Percentiles rank a stretch among this genome's conserved stretches.
Evolutionary conservation across 2,113 vertebrate genomes (phyloP).

Genomic region (Edolisoma coerulescens): DNA sequence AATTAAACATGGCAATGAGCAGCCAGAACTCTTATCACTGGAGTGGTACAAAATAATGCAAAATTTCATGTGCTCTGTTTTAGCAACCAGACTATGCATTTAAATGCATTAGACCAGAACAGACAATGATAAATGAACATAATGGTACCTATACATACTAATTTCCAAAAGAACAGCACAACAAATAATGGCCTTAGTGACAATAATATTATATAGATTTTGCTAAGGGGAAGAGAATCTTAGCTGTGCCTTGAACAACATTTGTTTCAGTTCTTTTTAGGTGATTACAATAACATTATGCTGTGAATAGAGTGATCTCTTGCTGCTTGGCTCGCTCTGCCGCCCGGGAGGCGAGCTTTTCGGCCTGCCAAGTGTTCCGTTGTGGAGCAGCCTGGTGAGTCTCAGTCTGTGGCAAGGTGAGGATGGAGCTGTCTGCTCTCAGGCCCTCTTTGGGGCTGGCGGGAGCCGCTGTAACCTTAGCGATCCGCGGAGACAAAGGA

Average conservation of each 20-base stretch:
- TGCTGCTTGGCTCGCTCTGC: no score
- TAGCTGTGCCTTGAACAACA: constrained; percentile 14
- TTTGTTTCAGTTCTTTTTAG: constrained; percentile 10
- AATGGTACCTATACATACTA: neutral
- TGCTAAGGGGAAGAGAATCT: neutral
- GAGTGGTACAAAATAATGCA: neutral
- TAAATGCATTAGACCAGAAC: neutral
- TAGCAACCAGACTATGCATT: neutral
- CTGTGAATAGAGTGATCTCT: neutral
- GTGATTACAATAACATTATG: neutral
- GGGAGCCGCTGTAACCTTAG: no score
- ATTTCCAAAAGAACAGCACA: neutral
- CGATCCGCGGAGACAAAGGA: no score
- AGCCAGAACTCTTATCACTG: neutral
- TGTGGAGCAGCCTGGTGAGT: no score
- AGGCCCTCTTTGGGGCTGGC: no score
- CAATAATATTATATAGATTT: neutral
- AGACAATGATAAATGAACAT: neutral
- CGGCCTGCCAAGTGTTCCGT: no score
- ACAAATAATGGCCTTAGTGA: neutral
- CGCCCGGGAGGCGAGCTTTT: no score
- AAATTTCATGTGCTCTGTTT: neutral
- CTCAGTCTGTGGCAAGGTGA: no score
- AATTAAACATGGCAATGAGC: neutral
- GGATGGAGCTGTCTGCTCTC: no score